A percentile compares a stretch with the other conserved stretches of the same genome.
Evolutionary conservation across 2,888 invertebrate species (phyloP).

Genomic region (Morinoia aosen): DNA sequence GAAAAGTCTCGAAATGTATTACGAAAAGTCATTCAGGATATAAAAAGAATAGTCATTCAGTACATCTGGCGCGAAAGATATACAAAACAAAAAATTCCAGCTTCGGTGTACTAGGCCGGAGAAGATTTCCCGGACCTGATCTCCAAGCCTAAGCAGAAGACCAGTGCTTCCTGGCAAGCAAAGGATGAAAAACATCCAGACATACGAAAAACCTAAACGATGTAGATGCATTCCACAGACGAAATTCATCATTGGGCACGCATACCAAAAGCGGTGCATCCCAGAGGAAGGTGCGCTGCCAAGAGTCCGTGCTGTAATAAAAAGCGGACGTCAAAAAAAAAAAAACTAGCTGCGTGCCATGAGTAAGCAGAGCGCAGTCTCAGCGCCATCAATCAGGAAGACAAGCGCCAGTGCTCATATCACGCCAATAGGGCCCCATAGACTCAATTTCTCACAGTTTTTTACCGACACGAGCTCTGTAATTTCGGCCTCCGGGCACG

Average conservation of each 20-base stretch:
- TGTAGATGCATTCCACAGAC: not conserved
- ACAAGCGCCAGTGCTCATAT: constrained; percentile 23
- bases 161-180: not conserved
- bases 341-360: not conserved
- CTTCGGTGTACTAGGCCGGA: not conserved
- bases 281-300: not conserved
- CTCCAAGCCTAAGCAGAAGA: not conserved
- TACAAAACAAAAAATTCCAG: not conserved
- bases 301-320: not conserved
- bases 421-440: constrained; percentile 38
- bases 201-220: not conserved
- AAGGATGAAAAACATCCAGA: not conserved
- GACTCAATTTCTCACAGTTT: constrained; percentile 40
- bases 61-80: not conserved
- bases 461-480: constrained; percentile 42
- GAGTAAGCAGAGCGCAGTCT: not conserved
- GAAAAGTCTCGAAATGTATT: no score
- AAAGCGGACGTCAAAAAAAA: not conserved
- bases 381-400: constrained; percentile 34
- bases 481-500: constrained; percentile 29
- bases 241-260: not conserved
- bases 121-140: not conserved
- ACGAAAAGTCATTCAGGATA: not conserved
- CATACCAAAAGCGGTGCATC: not conserved
- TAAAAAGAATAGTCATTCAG: no score